Evolutionary conservation across 1,140 invertebrate species (phyloP), one percentile per base, ranked within the genome.

Genomic region (Drosophila quadrilineata): DNA sequence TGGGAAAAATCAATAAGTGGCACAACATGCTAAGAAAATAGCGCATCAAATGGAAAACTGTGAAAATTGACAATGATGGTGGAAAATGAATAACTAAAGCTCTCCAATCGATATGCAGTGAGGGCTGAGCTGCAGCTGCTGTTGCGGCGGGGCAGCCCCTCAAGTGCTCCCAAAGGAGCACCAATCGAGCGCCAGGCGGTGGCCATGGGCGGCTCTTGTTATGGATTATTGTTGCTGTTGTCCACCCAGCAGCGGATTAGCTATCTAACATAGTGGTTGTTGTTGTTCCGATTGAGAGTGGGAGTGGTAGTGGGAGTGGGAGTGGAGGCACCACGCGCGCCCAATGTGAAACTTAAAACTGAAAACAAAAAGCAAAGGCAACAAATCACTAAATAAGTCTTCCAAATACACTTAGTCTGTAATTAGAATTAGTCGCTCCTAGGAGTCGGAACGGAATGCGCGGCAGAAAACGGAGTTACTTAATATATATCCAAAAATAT

Each of bases 381-480:
- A 88, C 85, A 88, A 88, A 88, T 88, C 86, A 88, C 86, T 88
- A 69, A 88, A 71, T 62, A 84, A 88, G 86, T 88, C 86, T 88
- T 88, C 86, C 86, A 88, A 77, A 48, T 8, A 29, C n/a, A 63
- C 71, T 19, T 84, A 82, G 79, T 54, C 33, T 6, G 56, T 82
- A 82, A 66, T 69, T 72, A 65, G 43, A 41, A 63, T 56, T 22
- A 54, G 38, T 54, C 41, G 40, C 21, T 50, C 28, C 66, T 35
- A 43, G 36, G 49, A 71, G 74, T 59, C 33, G n/a, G 41, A 31
- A 19, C 16, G 38, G 69, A 63, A 63, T 52, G 52, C 36, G 36
- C 49, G 48, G 53, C 41, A 3, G n/a, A 6, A 10, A 69, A 17
- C 77, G 69, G 73, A 82, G 64, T 65, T 26, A 40, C n/a, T 31